Evolutionary conservation across 2,113 vertebrate species (phyloP).

Genomic region (Prionailurus viverrinus): DNA sequence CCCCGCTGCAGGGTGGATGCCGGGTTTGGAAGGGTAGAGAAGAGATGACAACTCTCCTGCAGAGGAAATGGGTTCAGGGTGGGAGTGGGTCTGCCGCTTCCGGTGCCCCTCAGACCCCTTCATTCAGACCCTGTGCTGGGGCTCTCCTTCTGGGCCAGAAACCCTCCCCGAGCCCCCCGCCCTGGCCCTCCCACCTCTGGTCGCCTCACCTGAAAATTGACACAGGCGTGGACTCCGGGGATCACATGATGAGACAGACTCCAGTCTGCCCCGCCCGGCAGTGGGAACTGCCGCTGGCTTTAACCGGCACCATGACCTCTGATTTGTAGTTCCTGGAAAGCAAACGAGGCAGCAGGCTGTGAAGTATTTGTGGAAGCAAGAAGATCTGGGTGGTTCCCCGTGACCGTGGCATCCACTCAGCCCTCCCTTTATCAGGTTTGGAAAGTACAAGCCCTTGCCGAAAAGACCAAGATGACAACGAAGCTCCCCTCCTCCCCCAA

Average conservation of each 20-base stretch:
- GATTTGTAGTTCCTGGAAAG: slow-evolving; percentile 88
- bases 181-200: accelerated
- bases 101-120: accelerated
- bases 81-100: neutral
- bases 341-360: neutral
- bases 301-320: slow-evolving; percentile 87
- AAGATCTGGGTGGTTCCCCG: neutral
- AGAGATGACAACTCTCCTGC: slow-evolving; percentile 83
- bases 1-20: neutral
- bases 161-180: accelerated
- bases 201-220: slow-evolving; percentile 83
- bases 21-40: slow-evolving; percentile 81
- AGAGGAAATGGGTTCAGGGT: slow-evolving; percentile 18
- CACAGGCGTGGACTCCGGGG: neutral
- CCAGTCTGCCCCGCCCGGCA: slow-evolving; percentile 91
- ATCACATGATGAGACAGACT: slow-evolving; percentile 96
- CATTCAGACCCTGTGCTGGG: neutral
- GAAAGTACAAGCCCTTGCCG: neutral
- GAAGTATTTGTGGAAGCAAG: neutral
- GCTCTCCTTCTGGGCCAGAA: neutral
- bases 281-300: slow-evolving; percentile 86
- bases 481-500: neutral
- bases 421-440: neutral
- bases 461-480: neutral
- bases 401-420: neutral